Base-by-base conservation (phyloP, 2,888 invertebrate species). In the Parnassius orleans region DNA sequence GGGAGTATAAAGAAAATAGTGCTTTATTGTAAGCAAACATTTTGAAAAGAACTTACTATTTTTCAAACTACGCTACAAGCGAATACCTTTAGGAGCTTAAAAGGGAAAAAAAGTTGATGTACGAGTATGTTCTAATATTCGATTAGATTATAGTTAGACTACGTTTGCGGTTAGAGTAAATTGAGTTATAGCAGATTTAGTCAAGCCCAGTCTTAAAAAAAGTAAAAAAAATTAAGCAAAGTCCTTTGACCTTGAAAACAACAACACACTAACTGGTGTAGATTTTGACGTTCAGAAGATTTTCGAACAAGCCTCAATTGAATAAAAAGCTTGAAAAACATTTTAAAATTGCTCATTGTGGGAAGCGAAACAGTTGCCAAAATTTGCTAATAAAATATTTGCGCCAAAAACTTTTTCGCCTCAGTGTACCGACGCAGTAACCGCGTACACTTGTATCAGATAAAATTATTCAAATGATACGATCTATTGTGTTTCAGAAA, bases 381-480 rank as follows among this genome's bases (percentile, higher is more conserved):
- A 33, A 33, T 57, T 14, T 53, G 10, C 12, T 5, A 42, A 44
- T 15, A 50, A 47, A 48, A 56, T 41, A 47, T 24, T 53, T 41
- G n/a, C 10, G n/a, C 9, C 15, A 19, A 56, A 43, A n/a, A 56
- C 61, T 67, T 69, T 41, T 60, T 61, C 48, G 42, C 56, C 44
- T 63, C 66, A 69, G 15, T 46, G 62, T 70, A 71, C 72, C 66
- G 70, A 71, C 77, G 70, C 73, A 71, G 76, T 71, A 69, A 66
- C 68, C 79, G 80, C 78, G 78, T 84, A 86, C 83, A 83, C 82
- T 83, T 84, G 83, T 82, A 84, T 84, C 83, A 81, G 86, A 88
- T 87, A 87, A 86, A 87, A 87, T 87, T 87, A 90, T 89, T 89
- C 87, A 88, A 89, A 90, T 87, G 85, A 88, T 88, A 89, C 84